Evolutionary conservation across 92 coral and sea anemone species (phyloP), one percentile per base, ranked within the genome.

Genomic region (Actinostola sp.): DNA sequence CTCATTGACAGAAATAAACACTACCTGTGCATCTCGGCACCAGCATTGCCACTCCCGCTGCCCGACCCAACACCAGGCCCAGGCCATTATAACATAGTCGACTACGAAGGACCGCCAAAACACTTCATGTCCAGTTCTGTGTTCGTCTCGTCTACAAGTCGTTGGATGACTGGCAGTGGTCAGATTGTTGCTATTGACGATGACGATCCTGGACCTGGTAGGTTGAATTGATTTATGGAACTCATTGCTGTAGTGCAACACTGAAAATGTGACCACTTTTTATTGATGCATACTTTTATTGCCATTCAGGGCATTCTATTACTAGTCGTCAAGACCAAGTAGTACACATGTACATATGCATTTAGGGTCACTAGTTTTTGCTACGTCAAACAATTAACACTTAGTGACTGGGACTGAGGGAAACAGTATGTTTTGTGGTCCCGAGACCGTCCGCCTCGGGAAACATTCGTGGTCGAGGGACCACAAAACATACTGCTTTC

Each of bases 11-110:
- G 98, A 33, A 89, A 89, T 73, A 92, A 94, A 66, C 98, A 94
- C 54, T 94, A 91, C 75, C 61, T 94, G 72, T 91, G 98, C 62
- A 94, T 94, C 62, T 94, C 98, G 1, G 98, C 98, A 49, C 98
- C 98, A 21, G 98, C 98, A 1, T 63, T 94, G 82, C 94, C 98
- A 0, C 83, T 94, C 13, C 97, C 98, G 4, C 83, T 86, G 15
- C 77, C 88, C 2, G 98, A 94, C 33, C 98, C 98, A 0, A 43
- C 73, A 41, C 98, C 98, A 23, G 98, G 98, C 8, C 98, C 98
- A 62, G 98, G 98, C 4, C 97, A 94, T 70, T 94, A 94, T 79
- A 83, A 88, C 55, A 78, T 94, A 35, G 98, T 94, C 52, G 87
- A 94, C 60, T 94, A 91, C 43, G 90, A 91, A 23, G 98, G 98